A percentile compares a stretch with the other conserved stretches of the same genome.
Evolutionary conservation across 1,140 invertebrate species (phyloP).

Genomic region (Brachionus paranguensis): DNA sequence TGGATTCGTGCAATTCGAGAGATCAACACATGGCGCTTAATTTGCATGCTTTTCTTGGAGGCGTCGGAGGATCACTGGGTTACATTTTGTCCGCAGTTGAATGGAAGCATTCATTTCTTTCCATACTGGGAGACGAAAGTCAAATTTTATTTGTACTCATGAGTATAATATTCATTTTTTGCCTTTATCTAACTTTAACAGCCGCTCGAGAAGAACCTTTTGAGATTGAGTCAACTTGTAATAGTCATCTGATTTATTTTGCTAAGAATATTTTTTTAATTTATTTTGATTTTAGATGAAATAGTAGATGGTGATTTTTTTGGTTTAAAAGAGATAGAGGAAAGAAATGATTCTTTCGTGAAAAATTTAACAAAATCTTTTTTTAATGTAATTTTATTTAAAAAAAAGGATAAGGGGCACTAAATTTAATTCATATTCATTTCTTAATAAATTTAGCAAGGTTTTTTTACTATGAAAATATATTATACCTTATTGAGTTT

Average conservation of each 20-base stretch:
- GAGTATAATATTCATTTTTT: neutral
- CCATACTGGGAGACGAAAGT: slow-evolving; percentile 15
- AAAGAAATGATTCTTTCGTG: neutral
- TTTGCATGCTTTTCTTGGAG: slow-evolving; percentile 30
- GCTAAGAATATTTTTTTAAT: neutral
- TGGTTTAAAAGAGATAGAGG: neutral
- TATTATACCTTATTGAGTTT: too few relatives aligned
- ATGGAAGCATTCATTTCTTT: slow-evolving; percentile 22
- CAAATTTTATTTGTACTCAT: slow-evolving; percentile 22
- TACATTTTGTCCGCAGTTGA: slow-evolving; percentile 13
- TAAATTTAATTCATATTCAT: too few relatives aligned
- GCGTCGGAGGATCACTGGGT: neutral
- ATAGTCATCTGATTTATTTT: neutral
- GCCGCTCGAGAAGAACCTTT: neutral
- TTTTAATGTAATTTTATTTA: neutral
- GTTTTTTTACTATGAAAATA: too few relatives aligned
- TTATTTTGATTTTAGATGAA: neutral
- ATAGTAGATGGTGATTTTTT: neutral
- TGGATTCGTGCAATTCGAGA: slow-evolving; percentile 14
- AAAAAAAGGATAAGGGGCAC: too few relatives aligned
- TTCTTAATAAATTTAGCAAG: too few relatives aligned
- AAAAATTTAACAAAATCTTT: neutral
- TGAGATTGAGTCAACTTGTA: neutral
- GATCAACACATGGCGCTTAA: slow-evolving; percentile 27
- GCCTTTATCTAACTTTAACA: slow-evolving; percentile 8